Percentiles rank a stretch among this genome's conserved stretches.
Conservation (phyloP, 2,888 invertebrate genomes). For the Tetranychus truncatus region DNA sequence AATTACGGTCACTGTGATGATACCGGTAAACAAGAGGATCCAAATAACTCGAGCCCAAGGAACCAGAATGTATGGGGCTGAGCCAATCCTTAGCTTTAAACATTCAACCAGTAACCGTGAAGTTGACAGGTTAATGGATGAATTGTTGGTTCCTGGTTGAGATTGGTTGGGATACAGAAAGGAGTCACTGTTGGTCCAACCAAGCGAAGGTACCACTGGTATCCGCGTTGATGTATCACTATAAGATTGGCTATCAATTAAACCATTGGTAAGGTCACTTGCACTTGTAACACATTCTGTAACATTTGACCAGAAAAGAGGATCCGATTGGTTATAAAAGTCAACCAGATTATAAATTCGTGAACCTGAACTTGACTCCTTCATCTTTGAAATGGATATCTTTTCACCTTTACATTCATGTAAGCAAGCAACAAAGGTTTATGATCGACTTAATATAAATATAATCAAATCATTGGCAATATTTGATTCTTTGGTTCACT, state of each 20-base stretch:
- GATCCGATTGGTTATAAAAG: conserved; percentile 3
- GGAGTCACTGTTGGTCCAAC: not conserved
- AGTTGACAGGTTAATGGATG: not conserved
- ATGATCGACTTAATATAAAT: too few relatives aligned
- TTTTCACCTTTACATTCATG: too few relatives aligned
- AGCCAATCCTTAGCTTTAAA: not conserved
- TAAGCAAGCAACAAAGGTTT: too few relatives aligned
- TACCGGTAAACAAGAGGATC: conserved; percentile 53
- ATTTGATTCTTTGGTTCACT: too few relatives aligned
- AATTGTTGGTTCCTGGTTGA: not conserved
- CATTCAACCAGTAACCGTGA: not conserved
- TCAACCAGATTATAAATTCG: not conserved
- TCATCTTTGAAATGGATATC: not conserved
- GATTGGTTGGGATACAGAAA: too few relatives aligned
- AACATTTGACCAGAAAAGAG: conserved; percentile 6
- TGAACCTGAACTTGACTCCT: not conserved
- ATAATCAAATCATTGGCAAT: too few relatives aligned
- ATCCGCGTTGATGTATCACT: not conserved
- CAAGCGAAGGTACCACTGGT: too few relatives aligned
- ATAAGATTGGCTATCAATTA: not conserved
- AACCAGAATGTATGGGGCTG: conserved; percentile 49
- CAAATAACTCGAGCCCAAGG: conserved; percentile 60
- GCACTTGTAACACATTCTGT: conserved; percentile 6
- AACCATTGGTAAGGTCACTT: not conserved
- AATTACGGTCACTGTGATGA: conserved; percentile 57